Evolutionary conservation across 2,113 vertebrate species (phyloP).

Genomic region (Phrynosoma platyrhinos): DNA sequence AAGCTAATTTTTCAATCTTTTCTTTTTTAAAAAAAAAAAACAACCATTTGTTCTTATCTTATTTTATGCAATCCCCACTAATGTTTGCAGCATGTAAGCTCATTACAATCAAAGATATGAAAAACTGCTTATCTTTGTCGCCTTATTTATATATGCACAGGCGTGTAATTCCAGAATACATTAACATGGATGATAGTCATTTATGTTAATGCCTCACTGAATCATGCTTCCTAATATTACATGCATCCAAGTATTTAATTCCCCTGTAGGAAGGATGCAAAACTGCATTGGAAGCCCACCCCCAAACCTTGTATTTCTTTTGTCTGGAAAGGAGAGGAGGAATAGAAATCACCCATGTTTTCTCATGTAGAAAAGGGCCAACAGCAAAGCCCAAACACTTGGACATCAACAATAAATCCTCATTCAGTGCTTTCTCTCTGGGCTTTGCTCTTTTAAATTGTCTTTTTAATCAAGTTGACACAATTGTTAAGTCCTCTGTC

Average conservation of each 20-base stretch:
- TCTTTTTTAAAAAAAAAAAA: not conserved
- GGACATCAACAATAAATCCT: constrained; percentile 18
- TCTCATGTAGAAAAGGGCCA: not conserved
- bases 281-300: not conserved
- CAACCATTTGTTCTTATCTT: not conserved
- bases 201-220: constrained; percentile 28
- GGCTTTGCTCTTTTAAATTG: constrained; percentile 21
- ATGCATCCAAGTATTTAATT: constrained; percentile 21
- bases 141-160: constrained; percentile 25
- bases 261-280: not conserved
- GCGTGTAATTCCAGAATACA: constrained; percentile 30
- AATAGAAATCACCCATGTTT: not conserved
- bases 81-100: constrained; percentile 19
- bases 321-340: not conserved
- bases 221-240: constrained; percentile 12
- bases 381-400: not conserved
- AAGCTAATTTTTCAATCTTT: not conserved
- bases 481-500: constrained; percentile 19
- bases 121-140: constrained; percentile 23
- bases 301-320: not conserved
- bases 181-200: constrained; percentile 22
- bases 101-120: constrained; percentile 30
- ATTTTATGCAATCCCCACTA: constrained; percentile 1
- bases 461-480: constrained; percentile 37
- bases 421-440: constrained; percentile 1